These are phyloP conservation scores for Perdita meconis DNA, from an alignment of 2,888 invertebrate genomes.

Conservation along the genomic window DNA sequence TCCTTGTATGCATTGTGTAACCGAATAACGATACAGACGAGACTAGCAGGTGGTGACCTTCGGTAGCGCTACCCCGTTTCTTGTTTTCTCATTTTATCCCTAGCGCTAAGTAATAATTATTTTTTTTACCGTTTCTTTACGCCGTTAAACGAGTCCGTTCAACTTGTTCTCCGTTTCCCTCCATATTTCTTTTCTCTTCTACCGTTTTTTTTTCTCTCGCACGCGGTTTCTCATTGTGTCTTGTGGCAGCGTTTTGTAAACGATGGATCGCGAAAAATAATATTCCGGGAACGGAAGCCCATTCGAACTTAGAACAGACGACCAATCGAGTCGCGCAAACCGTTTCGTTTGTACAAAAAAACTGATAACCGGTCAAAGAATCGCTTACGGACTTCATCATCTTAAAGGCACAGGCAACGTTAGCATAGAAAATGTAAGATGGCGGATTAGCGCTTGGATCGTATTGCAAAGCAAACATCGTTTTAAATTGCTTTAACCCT, in stretches of 20 bases:
- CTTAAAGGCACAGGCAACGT: conserved; percentile 80
- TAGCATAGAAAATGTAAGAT: conserved; percentile 67
- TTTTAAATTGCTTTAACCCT: conserved; percentile 15
- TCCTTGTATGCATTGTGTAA: conserved; percentile 83
- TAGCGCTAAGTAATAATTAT: conserved; percentile 78
- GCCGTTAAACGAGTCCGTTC: conserved; percentile 64
- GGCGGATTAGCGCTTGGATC: neutral
- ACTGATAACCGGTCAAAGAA: conserved; percentile 53
- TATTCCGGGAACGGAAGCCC: conserved; percentile 73
- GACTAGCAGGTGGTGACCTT: conserved; percentile 82
- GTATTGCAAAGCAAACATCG: neutral
- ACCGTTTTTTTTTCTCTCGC: conserved; percentile 37
- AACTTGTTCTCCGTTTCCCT: conserved; percentile 29
- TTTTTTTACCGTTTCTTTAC: conserved; percentile 69
- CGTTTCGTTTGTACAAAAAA: neutral
- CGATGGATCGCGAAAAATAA: conserved; percentile 77
- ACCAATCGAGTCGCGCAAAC: conserved; percentile 29
- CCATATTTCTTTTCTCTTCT: conserved; percentile 18
- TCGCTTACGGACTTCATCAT: conserved; percentile 58
- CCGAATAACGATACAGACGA: conserved; percentile 83
- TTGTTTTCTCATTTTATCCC: conserved; percentile 67
- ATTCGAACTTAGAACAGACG: conserved; percentile 68
- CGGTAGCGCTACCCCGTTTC: conserved; percentile 75
- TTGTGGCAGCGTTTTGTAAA: conserved; percentile 79
- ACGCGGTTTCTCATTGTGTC: conserved; percentile 48